Base-by-base conservation (phyloP, 2,113 vertebrate species). In the Hypanus sabinus region DNA sequence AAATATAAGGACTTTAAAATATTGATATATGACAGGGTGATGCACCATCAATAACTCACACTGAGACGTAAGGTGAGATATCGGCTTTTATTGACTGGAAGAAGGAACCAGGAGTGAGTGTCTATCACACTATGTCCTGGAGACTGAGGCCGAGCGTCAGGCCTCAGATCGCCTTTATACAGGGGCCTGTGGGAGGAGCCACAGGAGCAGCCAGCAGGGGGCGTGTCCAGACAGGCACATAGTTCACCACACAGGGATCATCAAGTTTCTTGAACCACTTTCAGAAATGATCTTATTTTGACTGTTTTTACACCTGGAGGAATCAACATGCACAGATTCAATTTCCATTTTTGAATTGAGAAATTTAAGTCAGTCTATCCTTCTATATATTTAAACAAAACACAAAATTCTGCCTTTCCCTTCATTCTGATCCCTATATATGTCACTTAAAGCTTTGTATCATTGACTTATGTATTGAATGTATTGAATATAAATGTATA, bases 401-500 rank as follows among this genome's bases (percentile, higher is more conserved):
- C 87, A 68, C 27, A 5, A 91, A 91, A 91, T 22, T n/a, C 18
- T 91, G n/a, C 14, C 60, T 68, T 87, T 91, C 87, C 87, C n/a
- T 68, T n/a, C 68, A 30, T 68, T 91, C 68, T 33, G 10, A 20
- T 68, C 68, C 85, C 36, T 33, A 87, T 57, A 60, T 60, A 2
- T n/a, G 20, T 68, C 46, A 91, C 18, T 65, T 62, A 85, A 9
- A 85, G 33, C 60, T 30, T n/a, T 14, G 30, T 33, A 33, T 68
- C 60, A 30, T 91, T 5, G 33, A 22, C 10, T 65, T 12, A 90
- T 30, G 27, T 20, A 62, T 68, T 46, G 46, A 46, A 90, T 30
- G 27, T 20, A 62, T 68, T 46, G 46, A 46, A 46, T 46, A 46
- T 2, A 46, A 46, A 46, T 46, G 46, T 46, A 46, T 46, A n/a